Evolutionary conservation across 2,888 invertebrate genomes (phyloP).

Genomic region (Caenorhabditis sulstoni): DNA sequence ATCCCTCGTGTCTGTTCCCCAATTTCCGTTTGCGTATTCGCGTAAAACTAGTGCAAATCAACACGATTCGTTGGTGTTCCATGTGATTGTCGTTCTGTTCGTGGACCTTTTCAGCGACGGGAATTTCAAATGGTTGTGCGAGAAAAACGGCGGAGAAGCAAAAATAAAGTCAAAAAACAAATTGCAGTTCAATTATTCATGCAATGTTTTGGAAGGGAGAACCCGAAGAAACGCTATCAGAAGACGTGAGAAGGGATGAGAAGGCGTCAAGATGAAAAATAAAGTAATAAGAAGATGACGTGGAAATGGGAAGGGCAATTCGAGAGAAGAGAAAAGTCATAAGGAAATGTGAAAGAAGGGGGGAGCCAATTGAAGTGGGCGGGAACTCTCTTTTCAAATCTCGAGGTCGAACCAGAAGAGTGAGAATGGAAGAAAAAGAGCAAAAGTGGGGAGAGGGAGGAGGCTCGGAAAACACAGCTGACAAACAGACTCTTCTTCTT

Average conservation of each 20-base stretch:
- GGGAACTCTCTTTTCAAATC: background rate
- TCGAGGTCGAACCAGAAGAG: conserved; percentile 2
- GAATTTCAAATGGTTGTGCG: no score
- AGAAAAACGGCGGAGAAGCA: background rate
- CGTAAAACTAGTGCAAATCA: no score
- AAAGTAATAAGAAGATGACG: background rate
- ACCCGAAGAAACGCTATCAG: background rate
- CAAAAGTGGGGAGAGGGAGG: conserved; percentile 9
- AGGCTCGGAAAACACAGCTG: conserved; percentile 40
- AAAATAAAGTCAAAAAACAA: conserved; percentile 11
- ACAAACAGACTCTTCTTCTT: conserved; percentile 21
- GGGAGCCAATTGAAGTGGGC: conserved; percentile 11
- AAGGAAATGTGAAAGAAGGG: no score
- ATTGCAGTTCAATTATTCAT: conserved; percentile 29
- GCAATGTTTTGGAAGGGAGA: conserved; percentile 10
- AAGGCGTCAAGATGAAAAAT: conserved; percentile 7
- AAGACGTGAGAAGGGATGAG: background rate
- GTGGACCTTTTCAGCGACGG: no score
- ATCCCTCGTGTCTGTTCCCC: no score
- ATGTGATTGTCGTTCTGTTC: no score
- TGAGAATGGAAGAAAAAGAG: conserved; percentile 16
- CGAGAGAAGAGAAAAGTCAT: background rate
- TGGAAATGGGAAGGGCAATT: background rate
- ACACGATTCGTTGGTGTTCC: no score
- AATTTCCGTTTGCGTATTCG: no score